Percentiles rank a stretch among this genome's conserved stretches.
Evolutionary conservation across 2,888 invertebrate genomes (phyloP).

Genomic region (Halictus ligatus): DNA sequence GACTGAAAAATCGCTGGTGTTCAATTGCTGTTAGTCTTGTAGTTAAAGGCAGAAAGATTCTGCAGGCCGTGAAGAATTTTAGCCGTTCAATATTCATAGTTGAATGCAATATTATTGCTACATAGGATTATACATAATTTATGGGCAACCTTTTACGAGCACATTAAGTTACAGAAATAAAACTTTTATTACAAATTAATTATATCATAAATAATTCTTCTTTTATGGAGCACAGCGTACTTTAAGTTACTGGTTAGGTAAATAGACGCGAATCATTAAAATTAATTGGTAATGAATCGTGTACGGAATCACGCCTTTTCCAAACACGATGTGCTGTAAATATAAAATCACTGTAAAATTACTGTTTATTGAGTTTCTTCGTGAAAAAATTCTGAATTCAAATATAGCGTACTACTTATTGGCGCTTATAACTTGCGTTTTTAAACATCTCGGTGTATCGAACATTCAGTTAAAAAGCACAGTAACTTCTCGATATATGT

Average conservation of each 20-base stretch:
- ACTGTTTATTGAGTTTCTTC: background rate
- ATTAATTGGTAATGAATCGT: background rate
- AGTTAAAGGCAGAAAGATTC: background rate
- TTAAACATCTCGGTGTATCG: no score
- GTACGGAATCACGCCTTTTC: background rate
- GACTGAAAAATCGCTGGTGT: constrained; percentile 6
- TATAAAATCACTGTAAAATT: background rate
- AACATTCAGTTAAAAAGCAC: no score
- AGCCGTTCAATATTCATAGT: background rate
- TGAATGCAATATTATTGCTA: background rate
- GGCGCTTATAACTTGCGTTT: no score
- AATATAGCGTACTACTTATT: background rate
- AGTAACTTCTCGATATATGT: no score
- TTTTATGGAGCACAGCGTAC: background rate
- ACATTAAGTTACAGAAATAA: background rate
- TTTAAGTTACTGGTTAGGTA: background rate
- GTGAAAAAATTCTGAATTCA: background rate
- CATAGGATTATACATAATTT: background rate
- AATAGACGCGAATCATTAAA: background rate
- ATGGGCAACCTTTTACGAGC: background rate
- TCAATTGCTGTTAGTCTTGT: background rate
- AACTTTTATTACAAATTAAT: background rate
- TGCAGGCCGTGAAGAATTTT: background rate
- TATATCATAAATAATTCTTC: constrained; percentile 2
- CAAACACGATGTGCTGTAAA: background rate